Evolutionary conservation across 1,140 invertebrate species (phyloP), one percentile per base, ranked within the genome.

Genomic region (Drosophila eugracilis): DNA sequence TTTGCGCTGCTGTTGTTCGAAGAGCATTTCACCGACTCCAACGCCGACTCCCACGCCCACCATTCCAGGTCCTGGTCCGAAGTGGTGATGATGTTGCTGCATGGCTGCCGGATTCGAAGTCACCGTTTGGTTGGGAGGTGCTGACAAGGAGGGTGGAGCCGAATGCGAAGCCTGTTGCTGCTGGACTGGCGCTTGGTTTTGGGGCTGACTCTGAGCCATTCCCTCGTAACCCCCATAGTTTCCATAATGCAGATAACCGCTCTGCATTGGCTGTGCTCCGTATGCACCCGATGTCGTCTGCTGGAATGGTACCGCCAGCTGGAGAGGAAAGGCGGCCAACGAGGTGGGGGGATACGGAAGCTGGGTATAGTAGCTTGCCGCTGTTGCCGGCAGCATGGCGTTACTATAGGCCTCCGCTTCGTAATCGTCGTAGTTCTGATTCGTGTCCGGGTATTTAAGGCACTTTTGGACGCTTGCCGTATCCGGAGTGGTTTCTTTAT

Each of bases 351-450:
- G 72, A 22, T 91, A 91, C 3, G 90, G 85, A 12, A 91, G 42
- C 57, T 91, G 90, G 9, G 79, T 85, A 55, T 91, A 91, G 44
- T 91, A 91, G 52, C 84, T 79, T 36, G 71, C 58, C 12, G 67
- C 48, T 10, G 65, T 42, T 5, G 53, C 50, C 15, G 71, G 75
- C 44, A 86, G 72, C 93, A 91, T 84, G 63, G 89, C 92, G 77
- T 94, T 94, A 67, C 93, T 94, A 60, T 94, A 93, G 44, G 83
- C 78, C 58, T 94, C 93, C 70, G 93, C 92, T 73, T 94, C 93
- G 62, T 94, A 93, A n/a, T 92, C 90, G 44, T 92, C 92, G 21
- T 91, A 89, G 54, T 93, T 91, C 24, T 88, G 91, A 74, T 92
- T 91, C n/a, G 90, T 91, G 32, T 93, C 77, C 19, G 92, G 92